Percentiles rank a stretch among this genome's conserved stretches.
These are phyloP conservation scores for Euplagia quadripunctaria DNA, from an alignment of 2,888 invertebrate genomes.

Conservation along the genomic window DNA sequence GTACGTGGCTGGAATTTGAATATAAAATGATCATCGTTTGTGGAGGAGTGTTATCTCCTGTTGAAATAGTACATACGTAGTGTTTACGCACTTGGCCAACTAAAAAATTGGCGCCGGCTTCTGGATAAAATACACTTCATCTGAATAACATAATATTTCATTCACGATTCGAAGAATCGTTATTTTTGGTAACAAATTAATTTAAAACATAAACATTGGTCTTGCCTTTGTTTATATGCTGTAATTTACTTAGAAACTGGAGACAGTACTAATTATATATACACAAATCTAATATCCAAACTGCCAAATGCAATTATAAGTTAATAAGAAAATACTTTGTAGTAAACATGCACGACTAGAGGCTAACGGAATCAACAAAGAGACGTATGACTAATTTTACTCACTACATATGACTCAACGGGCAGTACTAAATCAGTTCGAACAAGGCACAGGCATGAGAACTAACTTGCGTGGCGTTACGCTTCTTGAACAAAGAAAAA, in stretches of 20 bases:
- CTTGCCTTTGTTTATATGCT: constrained; percentile 28
- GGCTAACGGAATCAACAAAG: constrained; percentile 64
- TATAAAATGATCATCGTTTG: constrained; percentile 51
- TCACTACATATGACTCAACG: constrained; percentile 66
- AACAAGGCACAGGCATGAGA: constrained; percentile 72
- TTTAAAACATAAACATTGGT: constrained; percentile 30
- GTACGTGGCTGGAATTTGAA: constrained; percentile 61
- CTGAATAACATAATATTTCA: constrained; percentile 48
- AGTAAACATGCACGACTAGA: constrained; percentile 56
- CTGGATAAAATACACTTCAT: constrained; percentile 48
- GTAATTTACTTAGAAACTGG: constrained; percentile 18
- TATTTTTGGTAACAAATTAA: constrained; percentile 43
- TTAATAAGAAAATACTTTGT: constrained; percentile 43
- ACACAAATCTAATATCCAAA: constrained; percentile 24
- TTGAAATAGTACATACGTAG: constrained; percentile 55
- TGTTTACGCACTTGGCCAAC: constrained; percentile 55
- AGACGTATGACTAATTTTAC: constrained; percentile 69
- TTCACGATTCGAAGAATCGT: constrained; percentile 42
- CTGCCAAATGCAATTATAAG: constrained; percentile 19
- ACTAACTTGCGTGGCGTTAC: constrained; percentile 81
- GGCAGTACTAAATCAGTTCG: constrained; percentile 67
- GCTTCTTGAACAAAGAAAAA: constrained; percentile 82
- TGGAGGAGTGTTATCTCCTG: constrained; percentile 37
- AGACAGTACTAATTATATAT: constrained; percentile 30
- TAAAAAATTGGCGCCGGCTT: constrained; percentile 60